Percentiles rank a stretch among this genome's conserved stretches.
phyloP scores from a whole-genome alignment of 2,113 vertebrate species.

The Antidorcas marsupialis region DNA sequence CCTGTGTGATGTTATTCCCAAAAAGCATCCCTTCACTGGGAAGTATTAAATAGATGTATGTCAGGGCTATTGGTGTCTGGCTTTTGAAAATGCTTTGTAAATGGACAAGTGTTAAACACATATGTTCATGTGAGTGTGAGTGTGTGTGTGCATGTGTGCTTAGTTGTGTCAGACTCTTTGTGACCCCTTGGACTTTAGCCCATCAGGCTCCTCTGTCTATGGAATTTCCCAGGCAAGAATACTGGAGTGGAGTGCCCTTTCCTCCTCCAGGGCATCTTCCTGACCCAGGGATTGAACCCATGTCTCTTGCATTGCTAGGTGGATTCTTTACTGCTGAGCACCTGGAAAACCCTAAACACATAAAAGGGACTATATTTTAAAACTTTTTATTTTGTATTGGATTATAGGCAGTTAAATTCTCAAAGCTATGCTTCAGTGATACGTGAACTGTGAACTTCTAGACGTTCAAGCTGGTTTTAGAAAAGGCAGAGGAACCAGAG shows the following conservation, averaged over 20 bases:
- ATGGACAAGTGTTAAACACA: neutral
- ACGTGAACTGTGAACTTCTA: neutral
- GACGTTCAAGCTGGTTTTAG: neutral
- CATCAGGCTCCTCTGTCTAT: neutral
- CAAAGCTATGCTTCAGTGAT: neutral
- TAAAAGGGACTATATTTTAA: neutral
- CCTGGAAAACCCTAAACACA: neutral
- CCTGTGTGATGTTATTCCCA: neutral
- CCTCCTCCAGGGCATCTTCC: neutral
- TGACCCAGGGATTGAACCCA: neutral
- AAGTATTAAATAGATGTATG: neutral
- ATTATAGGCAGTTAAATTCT: neutral
- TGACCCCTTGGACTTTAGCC: neutral
- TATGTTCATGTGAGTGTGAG: neutral
- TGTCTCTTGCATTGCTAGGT: neutral
- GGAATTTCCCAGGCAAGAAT: neutral
- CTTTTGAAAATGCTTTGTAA: constrained; percentile 30
- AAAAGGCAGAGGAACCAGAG: neutral
- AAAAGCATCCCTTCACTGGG: neutral
- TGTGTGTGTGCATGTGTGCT: neutral
- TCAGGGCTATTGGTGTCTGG: neutral
- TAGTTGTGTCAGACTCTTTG: neutral
- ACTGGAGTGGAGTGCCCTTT: neutral
- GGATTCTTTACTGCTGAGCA: neutral
- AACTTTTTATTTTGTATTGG: neutral